Conservation (phyloP, 2,113 vertebrate genomes). For the Galeopterus variegatus region DNA sequence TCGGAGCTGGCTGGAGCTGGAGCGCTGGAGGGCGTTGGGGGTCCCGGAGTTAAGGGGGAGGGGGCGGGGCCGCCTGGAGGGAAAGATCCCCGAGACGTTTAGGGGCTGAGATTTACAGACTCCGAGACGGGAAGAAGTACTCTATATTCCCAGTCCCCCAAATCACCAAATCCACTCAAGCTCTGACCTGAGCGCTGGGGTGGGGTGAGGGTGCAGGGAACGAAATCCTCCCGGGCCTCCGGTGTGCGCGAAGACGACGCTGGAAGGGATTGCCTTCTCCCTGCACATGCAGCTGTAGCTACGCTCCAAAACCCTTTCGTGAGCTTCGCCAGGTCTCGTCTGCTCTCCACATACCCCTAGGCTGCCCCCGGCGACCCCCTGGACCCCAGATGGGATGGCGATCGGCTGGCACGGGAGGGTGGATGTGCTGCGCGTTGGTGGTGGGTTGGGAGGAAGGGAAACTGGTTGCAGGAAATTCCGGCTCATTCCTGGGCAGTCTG, state of each 20-base stretch:
- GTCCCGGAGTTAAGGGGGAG: background rate
- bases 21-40: background rate
- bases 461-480: background rate
- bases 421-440: background rate
- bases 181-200: background rate
- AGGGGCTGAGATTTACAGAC: background rate
- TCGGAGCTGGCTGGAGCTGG: background rate
- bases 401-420: no score
- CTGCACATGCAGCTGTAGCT: background rate
- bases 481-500: background rate
- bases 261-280: background rate
- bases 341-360: background rate
- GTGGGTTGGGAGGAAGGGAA: background rate
- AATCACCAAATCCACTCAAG: background rate
- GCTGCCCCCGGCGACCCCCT: background rate
- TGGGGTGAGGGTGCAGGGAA: background rate
- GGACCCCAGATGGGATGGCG: background rate
- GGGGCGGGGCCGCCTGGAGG: constrained; percentile 39
- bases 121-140: background rate
- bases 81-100: background rate
- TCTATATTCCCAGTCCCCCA: background rate
- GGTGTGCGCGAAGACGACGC: background rate
- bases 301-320: background rate
- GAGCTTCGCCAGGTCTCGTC: background rate
- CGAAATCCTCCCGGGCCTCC: background rate